Base-by-base conservation (phyloP, 2,113 vertebrate genomes). In the Rhabdornis inornatus region DNA sequence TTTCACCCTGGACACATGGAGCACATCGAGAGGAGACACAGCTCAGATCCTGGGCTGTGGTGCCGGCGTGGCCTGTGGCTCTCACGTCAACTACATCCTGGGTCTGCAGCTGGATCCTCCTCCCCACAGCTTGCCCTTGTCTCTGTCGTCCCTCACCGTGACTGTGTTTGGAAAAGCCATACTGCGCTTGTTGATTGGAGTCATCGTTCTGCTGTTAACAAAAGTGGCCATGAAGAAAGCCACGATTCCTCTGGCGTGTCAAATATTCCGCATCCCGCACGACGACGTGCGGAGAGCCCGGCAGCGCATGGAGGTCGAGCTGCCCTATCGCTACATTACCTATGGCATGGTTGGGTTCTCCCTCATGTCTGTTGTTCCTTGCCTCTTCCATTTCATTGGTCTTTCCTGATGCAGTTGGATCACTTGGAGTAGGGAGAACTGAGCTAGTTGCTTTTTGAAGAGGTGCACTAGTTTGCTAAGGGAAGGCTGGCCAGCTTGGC, bases 1-100 rank as follows among this genome's bases (percentile, higher is more conserved):
- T 68, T 99, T 99, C 96, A 99, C 98, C 13, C 98, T 99, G 61
- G 99, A 99, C 95, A 99, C 99, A 15, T 99, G 99, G 99, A 99
- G 99, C 97, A 99, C 99, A 1, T 99, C 99, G 0, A 97, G 99
- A 11, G 99, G 99, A 9, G 99, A 99, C 97, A 99, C 99, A 0
- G 99, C 99, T 37, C 98, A 99, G 97, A 99, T 99, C 91, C 97
- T 99, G 83, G 99, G 99, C 83, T 98, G 98, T 3, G 99, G 99
- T 4, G 99, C 99, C 2, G 99, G 99, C 25, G 97, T 99, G 31
- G 99, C 99, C 11, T 98, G 99, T 78, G 99, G 98, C 21, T 99
- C 98, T 40, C 99, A 99, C 18, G 71, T 98, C 57, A 98, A 98
- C 97, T 74, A 98, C 90, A 45, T 84, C 7, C 45, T 99, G 95